Base-by-base conservation (phyloP, 2,113 vertebrate species). In the Salvelinus alpinus region DNA sequence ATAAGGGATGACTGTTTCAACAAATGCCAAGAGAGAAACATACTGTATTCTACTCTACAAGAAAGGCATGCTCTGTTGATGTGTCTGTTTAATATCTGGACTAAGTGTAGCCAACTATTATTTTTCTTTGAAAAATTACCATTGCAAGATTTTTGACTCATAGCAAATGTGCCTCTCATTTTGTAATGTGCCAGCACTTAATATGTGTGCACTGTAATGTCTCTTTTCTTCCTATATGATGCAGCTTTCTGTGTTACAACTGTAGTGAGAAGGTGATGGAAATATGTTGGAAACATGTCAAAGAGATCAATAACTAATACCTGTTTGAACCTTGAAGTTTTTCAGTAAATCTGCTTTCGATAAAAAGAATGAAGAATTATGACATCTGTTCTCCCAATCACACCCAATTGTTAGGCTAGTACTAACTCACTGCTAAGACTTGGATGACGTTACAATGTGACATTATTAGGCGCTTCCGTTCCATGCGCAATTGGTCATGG, bases 1-100 rank as follows among this genome's bases (percentile, higher is more conserved):
- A 91, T 87, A 82, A 87, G 84, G 72, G 48, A 81, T 73, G 82
- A 83, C 80, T 74, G 83, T 79, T 69, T 82, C 54, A 80, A 70
- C 67, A 79, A 88, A 87, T 85, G 84, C 86, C 80, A 76, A 6
- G 67, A 70, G 72, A 69, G 38, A 27, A 65, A 27, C 31, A 64
- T 27, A 38, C 62, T 27, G 72, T 70, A 76, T 9, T 9, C 38
- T 54, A 54, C 51, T 16, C 51, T 16, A 18, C 75, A 77, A 51
- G 68, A 82, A 83, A 72, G 82, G 74, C 76, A 73, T 64, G 77
- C 72, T 76, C 78, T 68, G 27, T 62, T 54, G 16, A 14, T 4
- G 3, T 18, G 5, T 54, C 3, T 54, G 16, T 14, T 54, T 54
- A 54, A 54, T 54, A 54, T 54, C 51, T 54, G 51, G 16, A 54